Percentiles rank a stretch among this genome's conserved stretches.
These are phyloP conservation scores for Rhinichthys osculus DNA, from an alignment of 2,797 vertebrate species.

Conservation along the genomic window DNA sequence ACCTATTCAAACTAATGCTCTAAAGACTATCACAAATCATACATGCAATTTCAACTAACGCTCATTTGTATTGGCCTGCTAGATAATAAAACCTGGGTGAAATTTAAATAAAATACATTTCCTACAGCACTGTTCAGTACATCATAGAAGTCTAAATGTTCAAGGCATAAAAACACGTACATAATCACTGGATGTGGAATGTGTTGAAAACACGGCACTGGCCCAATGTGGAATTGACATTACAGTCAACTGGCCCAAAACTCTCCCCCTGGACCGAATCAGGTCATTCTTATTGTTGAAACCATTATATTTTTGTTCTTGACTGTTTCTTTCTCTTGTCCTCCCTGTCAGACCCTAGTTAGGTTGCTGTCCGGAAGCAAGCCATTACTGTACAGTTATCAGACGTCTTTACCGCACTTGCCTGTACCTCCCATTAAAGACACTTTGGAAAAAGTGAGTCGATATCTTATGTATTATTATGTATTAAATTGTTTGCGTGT, in stretches of 20 bases:
- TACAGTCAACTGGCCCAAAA: not conserved
- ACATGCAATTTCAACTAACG: not conserved
- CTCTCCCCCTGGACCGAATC: not conserved
- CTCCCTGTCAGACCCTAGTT: constrained; percentile 76
- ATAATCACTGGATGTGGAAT: not conserved
- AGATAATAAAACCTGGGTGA: not conserved
- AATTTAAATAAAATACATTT: not conserved
- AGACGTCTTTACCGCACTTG: constrained; percentile 85
- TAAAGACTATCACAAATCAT: not conserved
- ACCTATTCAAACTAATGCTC: not conserved
- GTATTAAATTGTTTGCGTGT: not conserved
- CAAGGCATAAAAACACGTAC: not conserved
- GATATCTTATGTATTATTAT: not conserved
- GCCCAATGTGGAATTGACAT: not conserved
- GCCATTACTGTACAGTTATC: constrained; percentile 88
- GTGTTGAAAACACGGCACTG: not conserved
- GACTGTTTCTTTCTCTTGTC: not conserved
- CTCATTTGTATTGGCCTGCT: not conserved
- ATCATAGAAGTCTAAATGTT: not conserved
- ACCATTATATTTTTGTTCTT: not conserved
- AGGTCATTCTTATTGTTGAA: not conserved
- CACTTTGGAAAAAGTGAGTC: constrained; percentile 82
- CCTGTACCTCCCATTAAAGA: constrained; percentile 84
- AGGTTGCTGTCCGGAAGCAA: constrained; percentile 83
- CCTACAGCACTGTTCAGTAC: not conserved